Base-by-base conservation (phyloP, 2,888 invertebrate species). In the Scaeva pyrastri region DNA sequence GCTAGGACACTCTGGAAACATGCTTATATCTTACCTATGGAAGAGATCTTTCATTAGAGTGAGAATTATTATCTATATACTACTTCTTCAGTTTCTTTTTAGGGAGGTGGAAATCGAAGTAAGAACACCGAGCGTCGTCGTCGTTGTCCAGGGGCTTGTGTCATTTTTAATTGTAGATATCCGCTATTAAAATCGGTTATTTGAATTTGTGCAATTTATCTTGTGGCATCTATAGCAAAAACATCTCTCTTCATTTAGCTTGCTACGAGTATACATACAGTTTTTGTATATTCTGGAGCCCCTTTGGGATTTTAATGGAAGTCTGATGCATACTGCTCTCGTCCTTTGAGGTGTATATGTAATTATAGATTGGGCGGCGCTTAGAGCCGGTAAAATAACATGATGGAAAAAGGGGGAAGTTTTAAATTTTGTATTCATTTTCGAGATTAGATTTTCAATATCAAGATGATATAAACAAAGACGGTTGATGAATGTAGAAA, bases 161-260 rank as follows among this genome's bases (percentile, higher is more conserved):
- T 86, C 82, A 82, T 82, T 86, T 86, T 86, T 86, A 86, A 86
- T 86, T 86, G 86, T 78, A 74, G 86, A 86, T 86, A 82, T 86
- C 86, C 86, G 86, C 86, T 86, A 82, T 86, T 86, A 86, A 77
- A 86, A 78, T 86, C 82, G 71, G 86, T 86, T 86, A 78, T 82
- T 86, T 77, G 86, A 86, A 78, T 82, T 86, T 71, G 81, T 74
- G 82, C 86, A 86, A 86, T 86, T 86, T 82, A 86, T 86, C 77
- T 74, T 77, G 26, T 70, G 56, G 86, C 74, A 86, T 78, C 74
- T 82, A 52, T 14, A 52, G 11, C 26, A 58, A 73, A 78, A 76
- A 75, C 50, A 50, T 74, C 68, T 81, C 19, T 79, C 58, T 56
- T 62, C 71, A 43, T 56, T 56, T 71, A 48, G 31, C 12, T 39